Base-by-base conservation (phyloP, 2,888 invertebrate species). In the Drosophila imparisetae region DNA sequence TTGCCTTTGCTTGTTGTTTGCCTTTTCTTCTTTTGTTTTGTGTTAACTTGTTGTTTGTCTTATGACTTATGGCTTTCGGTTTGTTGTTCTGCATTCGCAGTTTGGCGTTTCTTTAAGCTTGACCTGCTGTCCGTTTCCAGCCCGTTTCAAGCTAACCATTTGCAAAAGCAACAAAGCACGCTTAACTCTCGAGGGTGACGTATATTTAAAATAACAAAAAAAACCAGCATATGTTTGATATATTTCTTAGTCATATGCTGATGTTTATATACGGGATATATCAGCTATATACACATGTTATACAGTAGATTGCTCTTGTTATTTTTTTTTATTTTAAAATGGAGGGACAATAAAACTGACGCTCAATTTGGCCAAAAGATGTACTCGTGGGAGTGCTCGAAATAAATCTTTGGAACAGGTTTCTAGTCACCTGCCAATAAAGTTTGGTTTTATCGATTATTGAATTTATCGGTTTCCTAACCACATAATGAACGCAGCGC, bases 61-160 rank as follows among this genome's bases (percentile, higher is more conserved):
- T 66, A 50, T 60, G 59, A 21, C 11, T 54, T 66, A 61, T 62
- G 38, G 52, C 11, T 54, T 66, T 61, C 57, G 38, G 45, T 29
- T 63, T 64, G 57, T 61, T 71, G 55, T 78, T 62, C 49, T 77
- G 66, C 63, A 75, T 71, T 62, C n/a, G 34, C 42, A 55, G 38
- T 38, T 61, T 38, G 2, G 38, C 7, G 55, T 55, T 55, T 76
- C 48, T 78, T 68, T 58, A 49, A 62, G 69, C 80, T 69, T 72
- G 79, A 78, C 66, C 74, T 50, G 66, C 21, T 45, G 48, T 27
- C 60, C 52, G 63, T 49, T 49, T 27, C 55, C 45, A 50, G 36
- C 10, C 36, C 34, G 34, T 30, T 30, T 49, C 24, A 48, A 38
- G 49, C 45, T 27, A 49, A 18, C n/a, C 24, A 38, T 24, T 24